Evolutionary conservation across 2,113 vertebrate genomes (phyloP), one percentile per base, ranked within the genome.

Genomic region (Tyto alba): DNA sequence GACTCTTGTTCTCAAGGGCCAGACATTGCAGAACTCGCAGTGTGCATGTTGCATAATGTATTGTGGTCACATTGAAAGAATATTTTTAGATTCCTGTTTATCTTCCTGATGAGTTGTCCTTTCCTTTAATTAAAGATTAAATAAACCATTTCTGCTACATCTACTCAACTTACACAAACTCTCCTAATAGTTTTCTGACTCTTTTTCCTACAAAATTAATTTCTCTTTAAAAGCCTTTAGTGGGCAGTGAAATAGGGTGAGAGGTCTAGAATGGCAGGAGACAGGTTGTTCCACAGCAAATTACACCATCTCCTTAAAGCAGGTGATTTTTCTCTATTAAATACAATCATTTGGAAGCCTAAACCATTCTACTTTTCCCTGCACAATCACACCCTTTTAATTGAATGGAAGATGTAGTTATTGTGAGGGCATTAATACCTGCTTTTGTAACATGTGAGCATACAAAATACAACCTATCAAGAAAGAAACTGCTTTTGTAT

Each of bases 121-220:
- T 85, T 77, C 53, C 40, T 94, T 79, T 86, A 78, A 47, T 69
- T 81, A 72, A 57, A 57, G n/a, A 29, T 40, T 47, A 83, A 82
- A 47, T 30, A 74, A 72, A 45, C 9, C 7, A 36, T 36, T 66
- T 81, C 71, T 79, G 45, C 50, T 68, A 17, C 20, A 45, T 66
- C 29, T 29, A 48, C 40, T 90, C 30, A 75, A 47, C 22, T 38
- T 59, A 16, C 19, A 34, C 30, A 41, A 59, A 47, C 22, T 76
- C n/a, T 47, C 50, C 23, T 69, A 25, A 7, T 13, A 18, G n/a
- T 50, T 57, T 60, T 32, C 40, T 41, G 16, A 30, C 30, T n/a
- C 13, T 45, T 22, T 47, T 38, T 94, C 23, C 32, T 53, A 20
- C 18, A 52, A n/a, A 50, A 38, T 38, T 43, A 18, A 41, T 48